These are phyloP conservation scores for Polydrusus pterygomalis DNA, from an alignment of 2,888 invertebrate genomes.

Conservation along the genomic window DNA sequence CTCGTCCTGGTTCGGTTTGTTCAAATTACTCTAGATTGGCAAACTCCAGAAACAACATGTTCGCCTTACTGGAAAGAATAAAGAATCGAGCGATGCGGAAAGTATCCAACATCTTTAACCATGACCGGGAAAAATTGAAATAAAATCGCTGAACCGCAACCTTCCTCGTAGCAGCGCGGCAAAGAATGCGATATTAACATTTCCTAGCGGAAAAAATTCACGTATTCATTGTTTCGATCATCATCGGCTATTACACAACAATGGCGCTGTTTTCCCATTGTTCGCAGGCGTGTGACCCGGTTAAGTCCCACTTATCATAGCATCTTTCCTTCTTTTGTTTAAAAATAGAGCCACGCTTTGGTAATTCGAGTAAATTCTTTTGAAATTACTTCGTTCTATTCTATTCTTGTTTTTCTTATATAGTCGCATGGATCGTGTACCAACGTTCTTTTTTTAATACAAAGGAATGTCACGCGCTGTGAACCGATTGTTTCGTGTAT, in stretches of 20 bases:
- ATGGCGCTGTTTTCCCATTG: constrained; percentile 33
- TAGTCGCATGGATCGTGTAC: constrained; percentile 14
- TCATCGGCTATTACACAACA: constrained; percentile 34
- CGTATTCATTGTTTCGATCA: constrained; percentile 28
- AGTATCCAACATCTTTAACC: constrained; percentile 21
- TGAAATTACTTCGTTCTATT: constrained; percentile 24
- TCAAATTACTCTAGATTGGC: too few species aligned
- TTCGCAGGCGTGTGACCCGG: constrained; percentile 35
- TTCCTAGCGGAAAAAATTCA: constrained; percentile 40
- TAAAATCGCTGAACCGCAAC: constrained; percentile 22
- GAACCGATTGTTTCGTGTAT: constrained; percentile 29
- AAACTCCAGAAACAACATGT: too few species aligned
- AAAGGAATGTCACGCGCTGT: constrained; percentile 37
- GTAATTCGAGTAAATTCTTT: constrained; percentile 33
- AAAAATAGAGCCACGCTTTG: constrained; percentile 25
- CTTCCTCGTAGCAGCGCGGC: constrained; percentile 13
- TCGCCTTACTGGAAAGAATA: too few species aligned
- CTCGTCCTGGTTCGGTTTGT: too few species aligned
- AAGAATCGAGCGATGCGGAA: too few species aligned
- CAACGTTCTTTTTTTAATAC: constrained; percentile 19
- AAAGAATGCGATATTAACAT: constrained; percentile 32
- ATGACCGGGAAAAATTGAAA: constrained; percentile 12
- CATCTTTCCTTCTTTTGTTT: constrained; percentile 25
- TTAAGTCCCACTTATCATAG: constrained; percentile 33
- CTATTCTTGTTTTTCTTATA: constrained; percentile 22